Percentiles rank a stretch among this genome's conserved stretches.
These are phyloP conservation scores for Paedocypris sp. DNA, from an alignment of 2,113 vertebrate species.

Conservation along the genomic window DNA sequence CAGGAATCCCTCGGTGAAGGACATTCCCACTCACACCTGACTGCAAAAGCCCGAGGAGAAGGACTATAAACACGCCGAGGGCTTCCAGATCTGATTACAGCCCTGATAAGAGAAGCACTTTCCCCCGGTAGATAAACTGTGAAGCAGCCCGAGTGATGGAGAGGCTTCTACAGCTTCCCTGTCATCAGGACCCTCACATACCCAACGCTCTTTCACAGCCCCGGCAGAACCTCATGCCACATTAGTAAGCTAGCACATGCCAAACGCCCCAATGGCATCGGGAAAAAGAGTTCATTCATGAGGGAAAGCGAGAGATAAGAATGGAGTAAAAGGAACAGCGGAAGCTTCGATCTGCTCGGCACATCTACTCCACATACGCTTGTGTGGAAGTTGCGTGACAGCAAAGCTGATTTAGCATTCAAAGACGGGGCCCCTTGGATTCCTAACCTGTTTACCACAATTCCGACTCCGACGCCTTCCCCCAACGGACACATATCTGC, in stretches of 20 bases:
- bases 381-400: constrained; percentile 16
- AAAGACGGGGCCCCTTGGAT: constrained; percentile 12
- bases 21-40: constrained; percentile 26
- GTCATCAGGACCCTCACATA: constrained; percentile 20
- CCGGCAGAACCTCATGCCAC: constrained; percentile 55
- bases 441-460: constrained; percentile 7
- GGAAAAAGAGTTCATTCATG: constrained; percentile 31
- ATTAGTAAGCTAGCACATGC: constrained; percentile 54
- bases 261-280: constrained; percentile 41
- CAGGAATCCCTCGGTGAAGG: constrained; percentile 14
- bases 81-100: constrained; percentile 26
- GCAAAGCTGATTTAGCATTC: constrained; percentile 18
- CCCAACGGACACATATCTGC: neutral
- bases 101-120: constrained; percentile 36
- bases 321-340: neutral
- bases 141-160: constrained; percentile 31
- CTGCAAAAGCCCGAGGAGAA: constrained; percentile 29
- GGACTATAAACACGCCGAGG: constrained; percentile 16
- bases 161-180: constrained; percentile 16
- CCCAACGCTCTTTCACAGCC: constrained; percentile 27
- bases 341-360: constrained; percentile 20
- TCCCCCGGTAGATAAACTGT: constrained; percentile 43
- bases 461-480: neutral
- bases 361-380: neutral
- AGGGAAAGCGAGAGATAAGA: neutral